Conservation (phyloP, 2,113 vertebrate species). For the Oriolus oriolus region DNA sequence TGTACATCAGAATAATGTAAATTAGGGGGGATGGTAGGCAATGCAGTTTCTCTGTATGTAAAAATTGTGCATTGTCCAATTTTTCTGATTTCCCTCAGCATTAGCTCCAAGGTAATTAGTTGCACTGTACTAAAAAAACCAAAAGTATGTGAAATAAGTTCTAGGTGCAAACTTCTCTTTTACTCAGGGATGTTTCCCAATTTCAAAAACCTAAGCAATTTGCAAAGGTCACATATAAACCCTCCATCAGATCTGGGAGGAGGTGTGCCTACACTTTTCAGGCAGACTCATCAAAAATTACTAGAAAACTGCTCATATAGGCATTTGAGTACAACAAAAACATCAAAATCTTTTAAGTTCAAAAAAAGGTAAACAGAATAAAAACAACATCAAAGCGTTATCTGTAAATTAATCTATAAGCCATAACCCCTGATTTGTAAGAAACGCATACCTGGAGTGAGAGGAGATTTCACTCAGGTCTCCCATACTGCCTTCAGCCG, state of each 20-base stretch:
- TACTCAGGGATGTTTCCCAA: neutral
- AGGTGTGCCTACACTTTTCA: neutral
- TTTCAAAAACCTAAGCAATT: neutral
- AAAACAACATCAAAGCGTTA: neutral
- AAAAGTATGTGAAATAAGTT: neutral
- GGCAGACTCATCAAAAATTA: neutral
- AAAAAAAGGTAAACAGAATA: neutral
- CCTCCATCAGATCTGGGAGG: neutral
- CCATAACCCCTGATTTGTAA: too few species aligned
- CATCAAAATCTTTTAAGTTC: neutral
- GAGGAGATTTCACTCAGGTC: conserved; percentile 92
- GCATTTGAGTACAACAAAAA: neutral
- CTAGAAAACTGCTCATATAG: neutral
- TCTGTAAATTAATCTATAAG: fast-evolving
- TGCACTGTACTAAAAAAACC: neutral
- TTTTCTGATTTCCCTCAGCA: neutral
- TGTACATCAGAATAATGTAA: neutral
- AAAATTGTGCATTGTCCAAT: neutral
- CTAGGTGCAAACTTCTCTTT: neutral
- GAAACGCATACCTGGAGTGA: conserved; percentile 83
- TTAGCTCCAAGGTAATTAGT: neutral
- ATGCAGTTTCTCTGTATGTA: neutral
- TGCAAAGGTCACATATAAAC: neutral
- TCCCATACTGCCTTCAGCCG: conserved; percentile 83
- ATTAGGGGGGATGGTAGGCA: neutral